Evolutionary conservation across 2,113 vertebrate genomes (phyloP).

Genomic region (Ariopsis seemanni): DNA sequence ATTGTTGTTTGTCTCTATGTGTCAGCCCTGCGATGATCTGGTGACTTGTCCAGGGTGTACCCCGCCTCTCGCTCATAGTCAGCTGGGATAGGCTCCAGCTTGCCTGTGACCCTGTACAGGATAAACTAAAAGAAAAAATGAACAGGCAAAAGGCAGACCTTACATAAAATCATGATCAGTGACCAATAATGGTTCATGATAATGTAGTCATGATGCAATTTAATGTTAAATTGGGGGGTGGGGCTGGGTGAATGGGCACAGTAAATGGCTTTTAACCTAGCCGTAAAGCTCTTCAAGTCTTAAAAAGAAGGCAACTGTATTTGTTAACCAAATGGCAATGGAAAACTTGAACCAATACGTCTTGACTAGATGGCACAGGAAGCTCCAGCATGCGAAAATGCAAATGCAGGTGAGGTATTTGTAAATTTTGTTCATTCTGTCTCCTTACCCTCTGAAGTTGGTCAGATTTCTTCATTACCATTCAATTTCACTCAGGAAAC

Average conservation of each 20-base stretch:
- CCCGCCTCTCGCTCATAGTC: too few relatives aligned
- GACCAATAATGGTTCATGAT: background rate
- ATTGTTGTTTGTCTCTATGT: too few relatives aligned
- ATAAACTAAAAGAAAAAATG: too few relatives aligned
- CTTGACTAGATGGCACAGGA: slow-evolving; percentile 36
- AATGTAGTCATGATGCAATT: background rate
- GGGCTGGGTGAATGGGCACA: background rate
- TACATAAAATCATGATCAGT: background rate
- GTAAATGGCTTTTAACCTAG: background rate
- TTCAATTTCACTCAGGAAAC: slow-evolving; percentile 35
- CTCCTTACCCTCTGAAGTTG: background rate
- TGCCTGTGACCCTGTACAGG: too few relatives aligned
- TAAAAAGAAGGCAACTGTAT: slow-evolving; percentile 28
- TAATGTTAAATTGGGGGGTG: background rate
- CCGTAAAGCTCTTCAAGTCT: background rate
- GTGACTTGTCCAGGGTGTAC: too few relatives aligned
- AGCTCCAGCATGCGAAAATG: slow-evolving; percentile 30
- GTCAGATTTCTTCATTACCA: slow-evolving; percentile 33
- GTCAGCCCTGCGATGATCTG: too few relatives aligned
- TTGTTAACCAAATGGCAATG: slow-evolving; percentile 51
- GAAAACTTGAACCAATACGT: slow-evolving; percentile 37
- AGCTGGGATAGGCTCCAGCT: too few relatives aligned
- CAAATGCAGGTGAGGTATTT: slow-evolving; percentile 46
- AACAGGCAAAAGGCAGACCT: background rate
- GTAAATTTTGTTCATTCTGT: slow-evolving; percentile 39